Conservation (phyloP, 2,888 invertebrate species). For the Tipula unca region DNA sequence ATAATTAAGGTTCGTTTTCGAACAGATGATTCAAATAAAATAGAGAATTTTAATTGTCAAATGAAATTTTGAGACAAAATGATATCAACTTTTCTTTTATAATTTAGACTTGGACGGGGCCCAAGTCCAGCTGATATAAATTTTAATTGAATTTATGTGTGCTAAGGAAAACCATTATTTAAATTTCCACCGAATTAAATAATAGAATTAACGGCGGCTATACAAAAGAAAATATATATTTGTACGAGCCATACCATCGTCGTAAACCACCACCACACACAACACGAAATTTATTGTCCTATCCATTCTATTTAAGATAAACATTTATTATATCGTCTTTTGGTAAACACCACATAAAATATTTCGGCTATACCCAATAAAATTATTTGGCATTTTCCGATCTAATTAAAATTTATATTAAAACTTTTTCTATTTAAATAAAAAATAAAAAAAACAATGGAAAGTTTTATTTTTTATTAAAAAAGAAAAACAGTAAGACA, state of each 20-base stretch:
- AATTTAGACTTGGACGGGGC: too few relatives aligned
- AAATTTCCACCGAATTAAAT: not conserved
- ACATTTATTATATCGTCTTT: not conserved
- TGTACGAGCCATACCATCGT: not conserved
- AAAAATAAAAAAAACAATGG: not conserved
- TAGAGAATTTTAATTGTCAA: too few relatives aligned
- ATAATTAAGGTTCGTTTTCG: not conserved
- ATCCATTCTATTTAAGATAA: not conserved
- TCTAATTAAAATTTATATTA: conserved; percentile 8
- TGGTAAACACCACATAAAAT: not conserved
- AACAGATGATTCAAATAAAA: not conserved
- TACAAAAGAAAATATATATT: not conserved
- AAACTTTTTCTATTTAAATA: not conserved
- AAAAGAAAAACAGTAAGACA: not conserved
- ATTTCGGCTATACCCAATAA: not conserved
- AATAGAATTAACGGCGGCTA: not conserved
- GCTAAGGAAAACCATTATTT: not conserved
- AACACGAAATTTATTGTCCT: not conserved
- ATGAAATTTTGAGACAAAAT: too few relatives aligned
- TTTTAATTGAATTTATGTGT: too few relatives aligned
- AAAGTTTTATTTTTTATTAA: not conserved
- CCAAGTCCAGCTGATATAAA: too few relatives aligned
- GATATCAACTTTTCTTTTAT: too few relatives aligned
- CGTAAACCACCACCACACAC: not conserved
- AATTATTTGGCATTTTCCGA: not conserved